phyloP scores from a whole-genome alignment of 2,113 vertebrate species.

The Mustelus asterias region DNA sequence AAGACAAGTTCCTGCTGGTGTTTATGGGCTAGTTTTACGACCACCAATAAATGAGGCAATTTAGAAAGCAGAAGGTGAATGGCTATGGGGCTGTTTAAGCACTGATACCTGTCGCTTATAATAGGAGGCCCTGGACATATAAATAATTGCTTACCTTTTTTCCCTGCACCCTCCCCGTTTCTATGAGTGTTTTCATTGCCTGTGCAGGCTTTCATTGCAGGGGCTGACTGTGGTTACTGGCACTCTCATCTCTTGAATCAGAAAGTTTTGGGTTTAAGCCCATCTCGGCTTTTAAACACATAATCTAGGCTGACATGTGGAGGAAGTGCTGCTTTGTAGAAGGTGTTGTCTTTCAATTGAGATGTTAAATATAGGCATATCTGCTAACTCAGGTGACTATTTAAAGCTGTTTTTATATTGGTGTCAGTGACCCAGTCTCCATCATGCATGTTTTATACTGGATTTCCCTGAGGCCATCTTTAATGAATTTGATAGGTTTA shows the following conservation, averaged over 20 bases:
- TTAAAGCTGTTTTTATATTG: neutral
- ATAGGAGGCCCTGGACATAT: neutral
- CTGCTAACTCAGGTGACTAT: neutral
- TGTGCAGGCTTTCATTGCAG: neutral
- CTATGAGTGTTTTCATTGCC: neutral
- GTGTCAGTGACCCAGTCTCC: neutral
- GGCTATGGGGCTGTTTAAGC: neutral
- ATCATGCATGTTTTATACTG: constrained; percentile 7
- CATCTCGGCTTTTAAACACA: neutral
- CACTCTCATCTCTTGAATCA: neutral
- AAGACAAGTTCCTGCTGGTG: constrained; percentile 27
- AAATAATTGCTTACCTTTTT: constrained; percentile 33
- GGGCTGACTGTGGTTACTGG: neutral
- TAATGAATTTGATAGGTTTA: constrained; percentile 14
- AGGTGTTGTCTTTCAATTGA: constrained; percentile 20
- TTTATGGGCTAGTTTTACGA: constrained; percentile 25
- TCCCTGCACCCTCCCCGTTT: neutral
- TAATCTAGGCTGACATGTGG: neutral
- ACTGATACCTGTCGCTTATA: constrained; percentile 16
- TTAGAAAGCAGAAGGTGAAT: constrained; percentile 30
- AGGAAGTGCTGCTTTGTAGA: neutral
- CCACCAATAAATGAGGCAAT: constrained; percentile 22
- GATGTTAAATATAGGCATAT: constrained; percentile 8
- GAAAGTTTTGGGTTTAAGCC: neutral
- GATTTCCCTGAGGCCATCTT: neutral